These are phyloP conservation scores for Oreochromis grahami DNA, from an alignment of 2,797 vertebrate genomes.

Conservation along the genomic window DNA sequence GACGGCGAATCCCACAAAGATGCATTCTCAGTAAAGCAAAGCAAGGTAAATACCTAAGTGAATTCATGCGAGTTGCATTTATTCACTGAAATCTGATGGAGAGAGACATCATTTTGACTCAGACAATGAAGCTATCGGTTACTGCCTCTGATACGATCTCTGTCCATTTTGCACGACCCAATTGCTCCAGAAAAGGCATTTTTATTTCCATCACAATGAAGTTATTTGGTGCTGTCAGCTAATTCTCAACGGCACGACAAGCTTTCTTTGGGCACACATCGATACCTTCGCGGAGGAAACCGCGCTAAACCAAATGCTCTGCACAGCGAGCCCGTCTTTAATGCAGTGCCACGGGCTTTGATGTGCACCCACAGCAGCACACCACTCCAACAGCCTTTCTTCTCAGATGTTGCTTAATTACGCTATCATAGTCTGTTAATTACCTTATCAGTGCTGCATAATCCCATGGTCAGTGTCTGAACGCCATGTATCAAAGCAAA, in stretches of 20 bases:
- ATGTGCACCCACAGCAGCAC: constrained; percentile 50
- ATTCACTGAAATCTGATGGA: constrained; percentile 50
- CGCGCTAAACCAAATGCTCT: constrained; percentile 41
- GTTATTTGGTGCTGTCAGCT: constrained; percentile 80
- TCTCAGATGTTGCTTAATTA: constrained; percentile 75
- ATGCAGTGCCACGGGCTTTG: constrained; percentile 60
- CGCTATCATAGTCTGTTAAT: constrained; percentile 69
- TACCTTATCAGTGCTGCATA: constrained; percentile 64
- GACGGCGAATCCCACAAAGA: constrained; percentile 42
- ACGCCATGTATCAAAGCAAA: constrained; percentile 58
- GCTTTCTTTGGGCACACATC: constrained; percentile 35
- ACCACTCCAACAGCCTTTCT: constrained; percentile 63
- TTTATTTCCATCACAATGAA: constrained; percentile 76
- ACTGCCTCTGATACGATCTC: constrained; percentile 65
- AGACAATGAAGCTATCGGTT: constrained; percentile 69
- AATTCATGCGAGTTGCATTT: constrained; percentile 65
- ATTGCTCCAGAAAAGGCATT: constrained; percentile 21
- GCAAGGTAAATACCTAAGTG: constrained; percentile 64
- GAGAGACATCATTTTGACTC: constrained; percentile 39
- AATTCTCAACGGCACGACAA: constrained; percentile 78
- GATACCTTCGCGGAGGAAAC: constrained; percentile 14
- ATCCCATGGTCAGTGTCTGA: constrained; percentile 70
- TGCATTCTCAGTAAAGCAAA: constrained; percentile 55
- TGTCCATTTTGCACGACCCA: constrained; percentile 51
- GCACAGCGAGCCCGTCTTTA: constrained; percentile 60